Conservation (phyloP, 2,888 invertebrate species). For the Drosophila merina region DNA sequence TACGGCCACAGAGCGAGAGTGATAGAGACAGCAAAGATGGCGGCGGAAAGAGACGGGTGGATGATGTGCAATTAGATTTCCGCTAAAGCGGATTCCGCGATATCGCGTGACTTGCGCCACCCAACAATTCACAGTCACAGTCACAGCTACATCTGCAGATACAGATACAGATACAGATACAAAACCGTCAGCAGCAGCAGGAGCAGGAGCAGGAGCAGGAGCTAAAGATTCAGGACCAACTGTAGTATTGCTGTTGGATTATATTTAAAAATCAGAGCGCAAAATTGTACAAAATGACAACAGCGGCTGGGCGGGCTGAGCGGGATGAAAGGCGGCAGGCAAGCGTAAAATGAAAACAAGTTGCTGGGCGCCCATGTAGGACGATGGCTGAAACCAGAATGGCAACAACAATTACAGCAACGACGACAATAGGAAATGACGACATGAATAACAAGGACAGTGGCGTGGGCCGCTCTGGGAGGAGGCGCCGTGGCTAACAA, state of each 20-base stretch:
- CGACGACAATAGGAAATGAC: conserved; percentile 76
- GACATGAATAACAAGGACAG: conserved; percentile 76
- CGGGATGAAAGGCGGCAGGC: conserved; percentile 69
- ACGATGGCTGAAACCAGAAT: conserved; percentile 73
- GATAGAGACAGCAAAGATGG: conserved; percentile 19
- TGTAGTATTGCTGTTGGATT: conserved; percentile 59
- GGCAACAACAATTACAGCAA: conserved; percentile 77
- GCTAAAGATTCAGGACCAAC: conserved; percentile 7
- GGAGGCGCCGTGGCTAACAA: conserved; percentile 20
- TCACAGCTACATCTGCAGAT: conserved; percentile 7
- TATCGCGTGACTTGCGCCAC: conserved; percentile 75
- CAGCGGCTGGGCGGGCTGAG: conserved; percentile 39
- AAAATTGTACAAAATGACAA: conserved; percentile 78
- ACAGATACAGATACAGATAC: not conserved
- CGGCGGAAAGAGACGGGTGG: conserved; percentile 17
- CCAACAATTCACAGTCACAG: conserved; percentile 65
- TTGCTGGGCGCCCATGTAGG: conserved; percentile 73
- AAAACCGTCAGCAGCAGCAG: conserved; percentile 20
- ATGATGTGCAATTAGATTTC: conserved; percentile 80
- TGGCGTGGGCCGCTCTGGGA: conserved; percentile 9
- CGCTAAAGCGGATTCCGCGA: conserved; percentile 79
- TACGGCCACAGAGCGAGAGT: conserved; percentile 52
- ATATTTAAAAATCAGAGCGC: conserved; percentile 79
- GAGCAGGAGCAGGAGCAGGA: conserved; percentile 13
- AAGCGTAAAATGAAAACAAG: conserved; percentile 80